Conservation (phyloP, 2,888 invertebrate species). For the Stomorhina lunata region DNA sequence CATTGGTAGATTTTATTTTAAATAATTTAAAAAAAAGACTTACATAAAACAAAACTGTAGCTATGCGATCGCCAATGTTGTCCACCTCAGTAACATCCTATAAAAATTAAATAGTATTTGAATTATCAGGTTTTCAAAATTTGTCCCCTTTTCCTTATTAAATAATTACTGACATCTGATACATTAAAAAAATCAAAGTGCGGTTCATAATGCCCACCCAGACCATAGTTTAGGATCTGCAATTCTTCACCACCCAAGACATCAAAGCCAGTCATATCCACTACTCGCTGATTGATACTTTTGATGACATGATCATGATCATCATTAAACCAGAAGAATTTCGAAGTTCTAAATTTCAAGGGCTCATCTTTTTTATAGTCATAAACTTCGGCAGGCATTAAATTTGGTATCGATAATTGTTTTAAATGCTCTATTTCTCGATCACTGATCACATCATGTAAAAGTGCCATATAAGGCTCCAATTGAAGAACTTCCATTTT, state of each 20-base stretch:
- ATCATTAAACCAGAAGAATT: constrained; percentile 73
- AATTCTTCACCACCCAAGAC: constrained; percentile 71
- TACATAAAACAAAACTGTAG: constrained; percentile 77
- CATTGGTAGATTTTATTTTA: too few species aligned
- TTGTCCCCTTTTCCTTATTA: too few species aligned
- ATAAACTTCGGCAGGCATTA: constrained; percentile 73
- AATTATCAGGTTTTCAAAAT: too few species aligned
- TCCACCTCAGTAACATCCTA: background rate
- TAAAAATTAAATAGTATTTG: background rate
- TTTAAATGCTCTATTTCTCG: constrained; percentile 71
- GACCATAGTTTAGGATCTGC: constrained; percentile 76
- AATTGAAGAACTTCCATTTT: constrained; percentile 74
- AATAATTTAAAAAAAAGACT: constrained; percentile 52
- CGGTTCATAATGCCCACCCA: constrained; percentile 74
- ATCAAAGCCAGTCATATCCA: constrained; percentile 74
- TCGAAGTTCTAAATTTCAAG: constrained; percentile 71
- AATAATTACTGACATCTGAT: constrained; percentile 69
- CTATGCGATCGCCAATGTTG: constrained; percentile 73
- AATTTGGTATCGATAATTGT: constrained; percentile 67
- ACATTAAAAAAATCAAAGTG: constrained; percentile 75
- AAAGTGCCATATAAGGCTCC: constrained; percentile 74
- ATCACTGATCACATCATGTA: constrained; percentile 72
- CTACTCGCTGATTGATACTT: constrained; percentile 70
- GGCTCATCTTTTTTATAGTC: constrained; percentile 3
- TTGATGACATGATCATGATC: constrained; percentile 55